A percentile compares a stretch with the other conserved stretches of the same genome.
These are phyloP conservation scores for Enchytraeus crypticus DNA, from an alignment of 2,888 invertebrate genomes.

Conservation along the genomic window DNA sequence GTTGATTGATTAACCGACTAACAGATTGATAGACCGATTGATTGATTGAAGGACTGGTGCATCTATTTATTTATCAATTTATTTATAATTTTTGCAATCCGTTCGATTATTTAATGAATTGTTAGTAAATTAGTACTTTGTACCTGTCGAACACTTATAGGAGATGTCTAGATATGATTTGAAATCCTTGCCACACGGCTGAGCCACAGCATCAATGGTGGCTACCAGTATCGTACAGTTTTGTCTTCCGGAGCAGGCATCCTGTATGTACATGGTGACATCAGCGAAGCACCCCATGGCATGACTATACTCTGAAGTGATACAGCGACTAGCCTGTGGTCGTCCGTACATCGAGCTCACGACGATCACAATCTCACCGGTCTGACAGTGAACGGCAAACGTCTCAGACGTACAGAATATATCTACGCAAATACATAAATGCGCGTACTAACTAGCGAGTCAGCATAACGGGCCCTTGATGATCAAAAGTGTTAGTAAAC, in stretches of 20 bases:
- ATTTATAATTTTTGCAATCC: too few relatives aligned
- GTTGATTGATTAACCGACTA: too few relatives aligned
- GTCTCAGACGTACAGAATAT: slow-evolving; percentile 23
- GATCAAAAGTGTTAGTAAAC: too few relatives aligned
- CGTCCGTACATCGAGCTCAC: slow-evolving; percentile 21
- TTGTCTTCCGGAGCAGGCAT: slow-evolving; percentile 12
- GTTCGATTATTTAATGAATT: too few relatives aligned
- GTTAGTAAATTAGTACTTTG: too few relatives aligned
- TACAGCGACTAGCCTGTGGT: slow-evolving; percentile 23
- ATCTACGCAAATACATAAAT: slow-evolving; percentile 10
- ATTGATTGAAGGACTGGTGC: too few relatives aligned
- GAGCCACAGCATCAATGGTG: slow-evolving; percentile 22
- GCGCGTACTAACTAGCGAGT: too few relatives aligned
- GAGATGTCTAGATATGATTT: slow-evolving; percentile 23
- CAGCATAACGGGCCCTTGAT: too few relatives aligned
- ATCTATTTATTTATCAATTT: too few relatives aligned
- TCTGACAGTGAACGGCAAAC: slow-evolving; percentile 15
- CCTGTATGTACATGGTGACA: slow-evolving; percentile 15
- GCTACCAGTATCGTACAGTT: slow-evolving; percentile 21
- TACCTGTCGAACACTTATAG: slow-evolving; percentile 20
- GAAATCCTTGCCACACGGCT: slow-evolving; percentile 26
- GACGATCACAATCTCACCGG: slow-evolving; percentile 18
- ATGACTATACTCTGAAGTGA: slow-evolving; percentile 23
- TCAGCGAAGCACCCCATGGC: slow-evolving; percentile 24
- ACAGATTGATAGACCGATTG: too few relatives aligned